phyloP scores from a whole-genome alignment of 1,140 invertebrate genomes.

The Drosophila fuyamai region DNA sequence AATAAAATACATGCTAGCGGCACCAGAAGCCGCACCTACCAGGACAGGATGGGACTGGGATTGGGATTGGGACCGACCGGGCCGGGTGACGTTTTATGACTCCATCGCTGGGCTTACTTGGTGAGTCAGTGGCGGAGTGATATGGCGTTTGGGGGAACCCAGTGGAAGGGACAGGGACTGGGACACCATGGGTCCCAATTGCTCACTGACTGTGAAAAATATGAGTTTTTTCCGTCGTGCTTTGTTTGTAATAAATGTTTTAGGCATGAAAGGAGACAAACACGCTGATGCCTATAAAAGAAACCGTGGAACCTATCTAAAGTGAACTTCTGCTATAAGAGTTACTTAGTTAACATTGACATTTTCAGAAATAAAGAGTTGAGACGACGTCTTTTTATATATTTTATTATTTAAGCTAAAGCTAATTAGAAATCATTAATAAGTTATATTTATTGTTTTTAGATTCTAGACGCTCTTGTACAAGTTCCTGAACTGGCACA shows the following conservation, averaged over 20 bases:
- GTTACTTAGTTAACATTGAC: too few species aligned
- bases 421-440: too few species aligned
- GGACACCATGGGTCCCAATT: slow-evolving; percentile 23
- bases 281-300: slow-evolving; percentile 1
- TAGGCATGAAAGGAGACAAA: slow-evolving; percentile 29
- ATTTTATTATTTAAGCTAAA: too few species aligned
- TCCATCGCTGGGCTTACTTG: slow-evolving; percentile 41
- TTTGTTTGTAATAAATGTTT: slow-evolving; percentile 61
- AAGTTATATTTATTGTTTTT: too few species aligned
- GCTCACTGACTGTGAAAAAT: slow-evolving; percentile 61
- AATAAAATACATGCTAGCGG: slow-evolving; percentile 67
- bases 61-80: slow-evolving; percentile 7
- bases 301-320: neutral
- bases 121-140: slow-evolving; percentile 26
- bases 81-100: slow-evolving; percentile 58
- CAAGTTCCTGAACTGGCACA: too few species aligned
- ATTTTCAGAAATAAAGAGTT: too few species aligned
- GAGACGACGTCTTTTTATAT: too few species aligned
- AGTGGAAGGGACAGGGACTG: slow-evolving; percentile 10
- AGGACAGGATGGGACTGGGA: slow-evolving; percentile 10
- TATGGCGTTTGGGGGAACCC: neutral
- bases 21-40: slow-evolving; percentile 48
- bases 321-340: neutral
- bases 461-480: too few species aligned
- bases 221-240: slow-evolving; percentile 7